Evolutionary conservation across 2,888 invertebrate species (phyloP), one percentile per base, ranked within the genome.

Genomic region (Agelastica alni): DNA sequence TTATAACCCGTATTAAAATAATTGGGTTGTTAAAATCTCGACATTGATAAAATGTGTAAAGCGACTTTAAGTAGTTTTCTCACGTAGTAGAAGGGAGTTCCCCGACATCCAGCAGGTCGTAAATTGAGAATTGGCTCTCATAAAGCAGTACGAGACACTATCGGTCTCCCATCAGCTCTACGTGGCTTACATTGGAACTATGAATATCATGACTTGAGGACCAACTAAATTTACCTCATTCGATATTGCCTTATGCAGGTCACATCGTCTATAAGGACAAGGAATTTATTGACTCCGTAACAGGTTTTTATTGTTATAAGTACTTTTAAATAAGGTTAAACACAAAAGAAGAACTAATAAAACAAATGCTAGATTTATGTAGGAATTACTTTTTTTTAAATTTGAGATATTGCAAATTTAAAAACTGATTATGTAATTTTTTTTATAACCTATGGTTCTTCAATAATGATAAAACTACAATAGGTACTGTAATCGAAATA

Each of bases 91-190:
- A 59, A 62, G 67, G 68, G 61, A 66, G 65, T 61, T 63, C 60
- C 60, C 63, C 59, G 65, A 66, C 63, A 67, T 66, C 67, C 60
- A 62, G 60, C 61, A 67, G 67, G 66, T 69, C 70, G 75, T 75
- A 75, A 75, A 75, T 75, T 72, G 72, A 69, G 68, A 72, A 69
- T 60, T 63, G 68, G 67, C 67, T 67, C 71, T 70, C 73, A 75
- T 75, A 75, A 75, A 75, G 70, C 72, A 72, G 71, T 69, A 62
- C 69, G 69, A 70, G 75, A 75, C 75, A 75, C 71, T 75, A 75
- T 75, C 75, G 73, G 71, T 64, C 64, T 71, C 71, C 67, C 72
- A 74, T 75, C 74, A 70, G 69, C 70, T 67, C 68, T 75, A 75
- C 75, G 75, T 75, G 75, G 73, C 68, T 68, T 68, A 73, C 73